phyloP scores from a whole-genome alignment of 2,888 invertebrate genomes.

The Megastigmus dorsalis region DNA sequence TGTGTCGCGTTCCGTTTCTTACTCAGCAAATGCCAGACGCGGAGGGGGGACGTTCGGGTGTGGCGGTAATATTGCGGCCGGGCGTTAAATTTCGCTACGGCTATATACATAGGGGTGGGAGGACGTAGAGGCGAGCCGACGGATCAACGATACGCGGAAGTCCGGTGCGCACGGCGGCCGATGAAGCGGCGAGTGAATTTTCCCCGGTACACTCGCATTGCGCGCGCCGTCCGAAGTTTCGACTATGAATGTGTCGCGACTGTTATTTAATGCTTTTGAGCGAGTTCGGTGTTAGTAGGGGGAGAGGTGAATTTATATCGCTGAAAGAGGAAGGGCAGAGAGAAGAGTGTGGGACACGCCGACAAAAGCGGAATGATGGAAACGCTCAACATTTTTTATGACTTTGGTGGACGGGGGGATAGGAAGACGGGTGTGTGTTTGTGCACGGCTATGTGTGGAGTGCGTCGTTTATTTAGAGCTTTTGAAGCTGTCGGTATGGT shows the following conservation, averaged over 20 bases:
- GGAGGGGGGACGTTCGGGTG: too few relatives aligned
- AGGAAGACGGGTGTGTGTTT: neutral
- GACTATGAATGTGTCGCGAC: neutral
- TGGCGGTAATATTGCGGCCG: constrained; percentile 5
- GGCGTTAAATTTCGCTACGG: constrained; percentile 3
- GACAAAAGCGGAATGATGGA: neutral
- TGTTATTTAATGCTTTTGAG: neutral
- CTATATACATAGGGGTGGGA: too few relatives aligned
- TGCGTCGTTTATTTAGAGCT: neutral
- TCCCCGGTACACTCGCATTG: neutral
- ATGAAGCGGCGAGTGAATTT: constrained; percentile 4
- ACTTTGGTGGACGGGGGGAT: neutral
- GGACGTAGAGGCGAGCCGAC: too few relatives aligned
- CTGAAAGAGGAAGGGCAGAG: neutral
- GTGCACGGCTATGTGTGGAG: too few relatives aligned
- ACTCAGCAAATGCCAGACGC: too few relatives aligned
- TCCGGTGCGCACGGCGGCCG: neutral
- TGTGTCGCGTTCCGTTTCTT: too few relatives aligned
- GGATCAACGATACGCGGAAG: neutral
- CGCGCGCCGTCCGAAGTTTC: neutral
- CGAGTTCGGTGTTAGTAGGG: too few relatives aligned
- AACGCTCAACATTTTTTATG: neutral
- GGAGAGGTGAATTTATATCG: neutral
- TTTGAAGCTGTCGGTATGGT: neutral
- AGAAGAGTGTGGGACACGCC: too few relatives aligned